Conservation (phyloP, 2,888 invertebrate species). For the Fragum fragum region DNA sequence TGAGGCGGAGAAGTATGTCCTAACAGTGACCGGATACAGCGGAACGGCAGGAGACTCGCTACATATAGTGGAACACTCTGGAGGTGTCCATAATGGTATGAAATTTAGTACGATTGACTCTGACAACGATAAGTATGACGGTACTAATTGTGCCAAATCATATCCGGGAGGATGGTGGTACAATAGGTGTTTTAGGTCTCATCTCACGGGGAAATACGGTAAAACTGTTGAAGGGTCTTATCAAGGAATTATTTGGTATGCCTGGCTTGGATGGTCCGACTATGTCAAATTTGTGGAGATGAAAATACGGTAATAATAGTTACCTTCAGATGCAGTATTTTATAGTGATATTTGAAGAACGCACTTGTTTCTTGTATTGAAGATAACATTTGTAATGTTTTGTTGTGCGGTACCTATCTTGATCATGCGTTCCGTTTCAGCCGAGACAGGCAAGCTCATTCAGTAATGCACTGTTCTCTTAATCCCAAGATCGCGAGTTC, state of each 20-base stretch:
- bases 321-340: too few species aligned
- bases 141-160: conserved; percentile 84
- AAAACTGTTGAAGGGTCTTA: too few species aligned
- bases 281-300: neutral
- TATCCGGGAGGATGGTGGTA: conserved; percentile 86
- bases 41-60: conserved; percentile 97
- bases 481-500: too few species aligned
- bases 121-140: conserved; percentile 91
- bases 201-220: conserved; percentile 83
- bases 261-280: neutral
- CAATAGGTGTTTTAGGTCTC: conserved; percentile 84
- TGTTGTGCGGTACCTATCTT: too few species aligned
- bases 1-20: conserved; percentile 91
- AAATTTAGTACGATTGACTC: conserved; percentile 96
- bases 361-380: too few species aligned
- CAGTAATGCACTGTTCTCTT: too few species aligned
- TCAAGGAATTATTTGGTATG: neutral
- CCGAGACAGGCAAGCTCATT: too few species aligned
- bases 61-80: conserved; percentile 92
- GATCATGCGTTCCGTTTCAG: too few species aligned
- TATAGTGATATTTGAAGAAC: too few species aligned
- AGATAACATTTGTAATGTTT: too few species aligned
- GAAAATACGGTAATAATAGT: neutral
- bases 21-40: conserved; percentile 91
- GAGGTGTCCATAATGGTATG: conserved; percentile 91